Percentiles rank a stretch among this genome's conserved stretches.
phyloP scores from a whole-genome alignment of 2,113 vertebrate species.

The Lycaon pictus region DNA sequence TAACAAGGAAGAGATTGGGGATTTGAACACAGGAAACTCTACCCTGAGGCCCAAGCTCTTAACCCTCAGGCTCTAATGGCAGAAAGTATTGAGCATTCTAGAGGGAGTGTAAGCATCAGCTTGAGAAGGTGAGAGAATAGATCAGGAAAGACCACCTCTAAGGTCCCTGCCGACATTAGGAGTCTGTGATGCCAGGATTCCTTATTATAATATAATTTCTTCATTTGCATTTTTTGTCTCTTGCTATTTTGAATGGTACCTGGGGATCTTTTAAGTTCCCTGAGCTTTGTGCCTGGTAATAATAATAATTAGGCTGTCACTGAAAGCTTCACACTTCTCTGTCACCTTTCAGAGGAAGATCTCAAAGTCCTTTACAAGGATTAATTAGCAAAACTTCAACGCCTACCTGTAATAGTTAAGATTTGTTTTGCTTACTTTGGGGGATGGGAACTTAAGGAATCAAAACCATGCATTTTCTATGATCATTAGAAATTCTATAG shows the following conservation, averaged over 20 bases:
- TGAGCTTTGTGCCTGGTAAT: slow-evolving; percentile 75
- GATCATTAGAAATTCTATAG: slow-evolving; percentile 23
- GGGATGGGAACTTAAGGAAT: background rate
- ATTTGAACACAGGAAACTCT: background rate
- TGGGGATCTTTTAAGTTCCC: slow-evolving; percentile 74
- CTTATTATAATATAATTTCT: slow-evolving; percentile 48
- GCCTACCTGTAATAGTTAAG: slow-evolving; percentile 40
- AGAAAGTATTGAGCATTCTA: background rate
- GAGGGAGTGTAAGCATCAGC: background rate
- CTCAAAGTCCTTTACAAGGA: slow-evolving; percentile 66
- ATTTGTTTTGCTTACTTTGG: slow-evolving; percentile 46
- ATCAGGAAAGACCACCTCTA: background rate
- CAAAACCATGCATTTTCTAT: slow-evolving; percentile 41
- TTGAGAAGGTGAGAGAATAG: background rate
- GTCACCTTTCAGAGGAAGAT: slow-evolving; percentile 73
- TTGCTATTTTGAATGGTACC: slow-evolving; percentile 78
- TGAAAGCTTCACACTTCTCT: slow-evolving; percentile 51
- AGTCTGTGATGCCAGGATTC: background rate
- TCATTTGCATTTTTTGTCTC: slow-evolving; percentile 53
- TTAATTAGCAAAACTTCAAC: slow-evolving; percentile 74
- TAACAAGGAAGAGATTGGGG: background rate
- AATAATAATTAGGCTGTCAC: slow-evolving; percentile 82
- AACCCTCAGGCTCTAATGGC: background rate
- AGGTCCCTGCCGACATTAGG: background rate
- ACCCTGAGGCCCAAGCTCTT: background rate